Evolutionary conservation across 2,797 vertebrate species (phyloP).

Genomic region (Eremophila alpestris): DNA sequence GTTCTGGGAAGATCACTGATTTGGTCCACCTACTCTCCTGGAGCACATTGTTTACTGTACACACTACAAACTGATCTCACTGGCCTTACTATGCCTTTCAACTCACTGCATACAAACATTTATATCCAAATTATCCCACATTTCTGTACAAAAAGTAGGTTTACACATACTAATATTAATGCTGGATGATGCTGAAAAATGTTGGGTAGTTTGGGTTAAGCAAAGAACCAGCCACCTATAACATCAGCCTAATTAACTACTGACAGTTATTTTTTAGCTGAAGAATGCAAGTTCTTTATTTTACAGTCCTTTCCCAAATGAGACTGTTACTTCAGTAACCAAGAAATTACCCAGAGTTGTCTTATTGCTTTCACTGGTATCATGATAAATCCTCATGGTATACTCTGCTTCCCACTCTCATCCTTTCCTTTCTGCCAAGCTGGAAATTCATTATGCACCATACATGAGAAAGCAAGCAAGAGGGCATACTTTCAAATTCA

Average conservation of each 20-base stretch:
- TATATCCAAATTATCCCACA: neutral
- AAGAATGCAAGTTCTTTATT: neutral
- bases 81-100: neutral
- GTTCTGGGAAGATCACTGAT: neutral
- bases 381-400: conserved; percentile 29
- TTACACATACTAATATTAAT: neutral
- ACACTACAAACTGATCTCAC: neutral
- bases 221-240: neutral
- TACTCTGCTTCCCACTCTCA: conserved; percentile 11
- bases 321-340: conserved; percentile 11
- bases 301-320: neutral
- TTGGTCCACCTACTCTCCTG: neutral
- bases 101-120: neutral
- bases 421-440: conserved; percentile 30
- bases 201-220: neutral
- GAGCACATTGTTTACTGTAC: neutral
- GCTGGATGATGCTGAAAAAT: neutral
- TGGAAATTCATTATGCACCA: conserved; percentile 54
- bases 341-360: conserved; percentile 17
- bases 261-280: neutral
- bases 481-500: conserved; percentile 56
- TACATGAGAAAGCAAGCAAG: conserved; percentile 42
- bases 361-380: neutral
- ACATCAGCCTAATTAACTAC: neutral
- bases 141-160: neutral